Conservation (phyloP, 37 sponge, comb jelly and placozoan species). For the Chondrosia reniformis region DNA sequence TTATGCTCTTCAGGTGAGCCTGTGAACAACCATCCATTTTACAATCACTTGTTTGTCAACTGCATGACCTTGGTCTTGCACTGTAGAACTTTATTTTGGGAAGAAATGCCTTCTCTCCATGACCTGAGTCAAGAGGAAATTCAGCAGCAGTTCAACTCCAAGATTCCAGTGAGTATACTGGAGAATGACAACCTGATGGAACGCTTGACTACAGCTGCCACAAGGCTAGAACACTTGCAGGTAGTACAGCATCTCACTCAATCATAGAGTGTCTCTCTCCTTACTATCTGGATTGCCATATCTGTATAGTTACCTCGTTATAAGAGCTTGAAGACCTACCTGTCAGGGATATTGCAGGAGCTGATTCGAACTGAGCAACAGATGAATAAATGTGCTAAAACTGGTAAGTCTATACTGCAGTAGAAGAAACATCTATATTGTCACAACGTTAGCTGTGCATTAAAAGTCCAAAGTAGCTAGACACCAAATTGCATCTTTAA, state of each 20-base stretch:
- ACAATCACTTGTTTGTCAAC: not conserved
- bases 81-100: slow-evolving; percentile 52
- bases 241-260: too few relatives aligned
- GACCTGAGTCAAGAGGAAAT: slow-evolving; percentile 29
- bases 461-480: too few relatives aligned
- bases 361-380: too few relatives aligned
- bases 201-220: slow-evolving; percentile 41
- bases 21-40: not conserved
- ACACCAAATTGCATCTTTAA: too few relatives aligned
- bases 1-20: slow-evolving; percentile 61
- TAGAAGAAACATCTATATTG: too few relatives aligned
- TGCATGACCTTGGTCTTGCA: not conserved
- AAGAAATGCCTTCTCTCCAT: slow-evolving; percentile 25
- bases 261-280: too few relatives aligned
- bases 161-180: slow-evolving; percentile 58
- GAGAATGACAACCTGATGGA: slow-evolving; percentile 41
- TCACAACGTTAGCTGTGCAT: too few relatives aligned
- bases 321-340: slow-evolving; percentile 38
- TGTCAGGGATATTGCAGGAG: slow-evolving; percentile 13
- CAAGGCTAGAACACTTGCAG: slow-evolving; percentile 76
- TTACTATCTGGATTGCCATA: not conserved
- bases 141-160: slow-evolving; percentile 25
- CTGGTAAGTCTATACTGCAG: too few relatives aligned
- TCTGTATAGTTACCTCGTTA: slow-evolving; percentile 41
- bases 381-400: too few relatives aligned